Percentiles rank a stretch among this genome's conserved stretches.
Conservation (phyloP, 1,140 invertebrate species). For the Lithobius niger region DNA sequence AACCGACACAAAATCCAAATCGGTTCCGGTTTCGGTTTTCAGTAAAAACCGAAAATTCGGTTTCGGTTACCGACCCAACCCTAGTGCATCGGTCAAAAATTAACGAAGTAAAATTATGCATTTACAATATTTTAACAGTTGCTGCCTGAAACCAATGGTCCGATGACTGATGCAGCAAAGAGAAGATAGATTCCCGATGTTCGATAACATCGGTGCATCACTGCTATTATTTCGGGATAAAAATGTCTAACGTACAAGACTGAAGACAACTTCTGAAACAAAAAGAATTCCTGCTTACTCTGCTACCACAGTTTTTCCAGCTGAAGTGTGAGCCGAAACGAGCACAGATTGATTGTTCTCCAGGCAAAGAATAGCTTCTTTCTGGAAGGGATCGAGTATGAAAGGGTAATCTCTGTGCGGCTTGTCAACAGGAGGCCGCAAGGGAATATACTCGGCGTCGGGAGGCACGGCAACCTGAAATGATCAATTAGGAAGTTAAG, state of each 20-base stretch:
- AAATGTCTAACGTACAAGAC: background rate
- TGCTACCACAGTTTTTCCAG: conserved; percentile 97
- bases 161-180: too few species aligned
- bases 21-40: too few species aligned
- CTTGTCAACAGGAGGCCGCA: conserved; percentile 40
- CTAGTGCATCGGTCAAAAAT: too few species aligned
- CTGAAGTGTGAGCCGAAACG: conserved; percentile 98
- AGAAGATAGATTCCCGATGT: too few species aligned
- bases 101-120: too few species aligned
- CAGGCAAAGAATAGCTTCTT: conserved; percentile 91
- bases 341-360: conserved; percentile 95
- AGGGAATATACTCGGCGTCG: conserved; percentile 62
- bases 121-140: too few species aligned
- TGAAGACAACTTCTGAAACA: conserved; percentile 5
- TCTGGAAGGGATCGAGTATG: conserved; percentile 94
- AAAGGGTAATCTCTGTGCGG: conserved; percentile 91
- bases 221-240: conserved; percentile 11
- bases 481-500: too few species aligned
- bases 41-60: too few species aligned
- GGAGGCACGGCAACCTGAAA: conserved; percentile 62
- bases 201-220: conserved; percentile 7
- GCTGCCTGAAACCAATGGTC: too few species aligned
- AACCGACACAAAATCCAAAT: too few species aligned
- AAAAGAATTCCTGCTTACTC: conserved; percentile 56
- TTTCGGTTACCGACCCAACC: too few species aligned